Base-by-base conservation (phyloP, 2,888 invertebrate species). In the Synergus itoensis region DNA sequence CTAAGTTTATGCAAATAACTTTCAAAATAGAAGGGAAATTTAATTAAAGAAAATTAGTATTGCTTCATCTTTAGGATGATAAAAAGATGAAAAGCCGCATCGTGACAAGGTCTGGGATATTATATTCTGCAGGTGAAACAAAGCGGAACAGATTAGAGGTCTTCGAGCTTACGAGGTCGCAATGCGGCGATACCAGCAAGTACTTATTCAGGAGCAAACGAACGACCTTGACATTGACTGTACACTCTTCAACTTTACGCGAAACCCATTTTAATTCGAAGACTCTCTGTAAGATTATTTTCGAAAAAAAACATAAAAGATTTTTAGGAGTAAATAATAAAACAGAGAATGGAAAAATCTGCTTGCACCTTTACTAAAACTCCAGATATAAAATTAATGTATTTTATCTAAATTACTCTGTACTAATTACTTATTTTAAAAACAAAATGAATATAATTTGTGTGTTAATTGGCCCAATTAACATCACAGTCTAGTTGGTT, bases 161-260 rank as follows among this genome's bases (percentile, higher is more conserved):
- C 53, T 53, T 73, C 73, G 73, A 53, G 73, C 73, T 73, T 48
- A 53, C 73, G 73, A 73, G 73, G 73, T 73, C 73, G 73, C 73
- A 73, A 73, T 73, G 73, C 73, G 48, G 73, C 48, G 73, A 73
- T 53, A 48, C 45, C 69, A 73, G n/a, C n/a, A 36, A 73, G 36
- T 73, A 73, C 48, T 73, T 73, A 73, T 73, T 73, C 53, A 73
- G 53, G n/a, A 73, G 73, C 73, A 73, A 53, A 73, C 53, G 40
- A 53, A 73, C 48, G 53, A 53, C 73, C 73, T 73, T 73, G 73
- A 73, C 73, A 53, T 73, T 53, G 73, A 48, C 48, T 73, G 5
- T 40, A 36, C 53, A 73, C n/a, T 11, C n/a, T 53, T 73, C 28
- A n/a, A 48, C 48, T 73, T 73, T 53, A 73, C 36, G 45, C 48